A percentile compares a stretch with the other conserved stretches of the same genome.
These are phyloP conservation scores for Pyrocoelia pectoralis DNA, from an alignment of 2,888 invertebrate genomes.

Conservation along the genomic window DNA sequence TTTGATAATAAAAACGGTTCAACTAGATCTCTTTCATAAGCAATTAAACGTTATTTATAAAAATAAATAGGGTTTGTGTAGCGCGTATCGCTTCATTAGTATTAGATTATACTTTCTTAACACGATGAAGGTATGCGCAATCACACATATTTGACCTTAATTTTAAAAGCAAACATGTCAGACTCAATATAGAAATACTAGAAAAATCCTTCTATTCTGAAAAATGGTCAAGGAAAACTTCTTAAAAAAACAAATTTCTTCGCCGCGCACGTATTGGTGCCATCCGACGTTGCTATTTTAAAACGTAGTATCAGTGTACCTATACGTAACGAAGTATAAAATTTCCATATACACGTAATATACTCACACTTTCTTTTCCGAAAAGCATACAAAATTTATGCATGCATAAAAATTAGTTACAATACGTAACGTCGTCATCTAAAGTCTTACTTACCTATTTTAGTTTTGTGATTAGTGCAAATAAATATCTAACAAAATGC, in stretches of 20 bases:
- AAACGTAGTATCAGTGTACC: no score
- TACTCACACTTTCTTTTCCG: no score
- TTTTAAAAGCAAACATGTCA: slow-evolving; percentile 14
- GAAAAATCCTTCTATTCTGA: slow-evolving; percentile 11
- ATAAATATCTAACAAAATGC: no score
- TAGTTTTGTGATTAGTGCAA: no score
- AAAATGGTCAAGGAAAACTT: slow-evolving; percentile 27
- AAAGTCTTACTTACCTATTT: no score
- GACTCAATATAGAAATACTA: not conserved
- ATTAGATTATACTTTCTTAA: not conserved
- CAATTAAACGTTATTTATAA: not conserved
- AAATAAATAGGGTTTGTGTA: not conserved
- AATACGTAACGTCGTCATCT: no score
- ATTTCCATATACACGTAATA: no score
- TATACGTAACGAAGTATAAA: no score
- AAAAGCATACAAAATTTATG: no score
- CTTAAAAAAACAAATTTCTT: slow-evolving; percentile 13
- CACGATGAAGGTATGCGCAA: not conserved
- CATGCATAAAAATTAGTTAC: no score
- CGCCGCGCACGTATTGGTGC: not conserved
- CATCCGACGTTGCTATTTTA: no score
- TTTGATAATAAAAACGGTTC: not conserved
- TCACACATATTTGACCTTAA: slow-evolving; percentile 13
- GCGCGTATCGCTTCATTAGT: not conserved
- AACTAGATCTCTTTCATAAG: not conserved